These are phyloP conservation scores for Meta bourneti DNA, from an alignment of 2,888 invertebrate species.

Conservation along the genomic window DNA sequence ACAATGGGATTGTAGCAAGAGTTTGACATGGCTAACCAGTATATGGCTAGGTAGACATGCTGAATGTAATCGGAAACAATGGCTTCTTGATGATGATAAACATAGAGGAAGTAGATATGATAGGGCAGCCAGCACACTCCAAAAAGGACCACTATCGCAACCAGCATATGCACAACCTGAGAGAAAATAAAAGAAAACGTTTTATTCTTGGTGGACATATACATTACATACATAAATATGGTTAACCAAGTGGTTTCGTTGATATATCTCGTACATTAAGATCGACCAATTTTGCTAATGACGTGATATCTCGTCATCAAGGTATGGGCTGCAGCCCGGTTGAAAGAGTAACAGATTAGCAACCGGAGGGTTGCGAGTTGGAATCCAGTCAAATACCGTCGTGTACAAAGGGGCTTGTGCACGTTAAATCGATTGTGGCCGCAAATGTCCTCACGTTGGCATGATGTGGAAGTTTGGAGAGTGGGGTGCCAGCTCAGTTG, in stretches of 20 bases:
- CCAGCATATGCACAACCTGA: slow-evolving; percentile 91
- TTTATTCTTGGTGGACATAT: neutral
- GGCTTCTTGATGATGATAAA: slow-evolving; percentile 84
- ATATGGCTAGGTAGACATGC: slow-evolving; percentile 86
- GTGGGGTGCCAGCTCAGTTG: no score
- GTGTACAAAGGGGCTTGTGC: no score
- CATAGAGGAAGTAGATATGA: slow-evolving; percentile 94
- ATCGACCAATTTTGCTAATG: no score
- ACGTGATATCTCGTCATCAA: neutral
- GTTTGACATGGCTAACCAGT: slow-evolving; percentile 94
- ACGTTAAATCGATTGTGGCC: no score
- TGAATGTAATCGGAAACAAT: slow-evolving; percentile 83
- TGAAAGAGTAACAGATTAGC: no score
- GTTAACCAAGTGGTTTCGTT: no score
- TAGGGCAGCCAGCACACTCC: slow-evolving; percentile 97
- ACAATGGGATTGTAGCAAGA: slow-evolving; percentile 95
- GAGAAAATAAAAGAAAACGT: neutral
- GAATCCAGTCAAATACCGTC: no score
- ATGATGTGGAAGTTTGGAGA: no score
- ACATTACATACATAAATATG: neutral
- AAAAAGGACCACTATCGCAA: slow-evolving; percentile 95
- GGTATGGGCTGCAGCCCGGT: no score
- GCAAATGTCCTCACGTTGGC: no score
- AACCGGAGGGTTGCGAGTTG: no score
- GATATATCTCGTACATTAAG: no score